phyloP scores from a whole-genome alignment of 2,888 invertebrate genomes.

The Muschampia plurimacula region DNA sequence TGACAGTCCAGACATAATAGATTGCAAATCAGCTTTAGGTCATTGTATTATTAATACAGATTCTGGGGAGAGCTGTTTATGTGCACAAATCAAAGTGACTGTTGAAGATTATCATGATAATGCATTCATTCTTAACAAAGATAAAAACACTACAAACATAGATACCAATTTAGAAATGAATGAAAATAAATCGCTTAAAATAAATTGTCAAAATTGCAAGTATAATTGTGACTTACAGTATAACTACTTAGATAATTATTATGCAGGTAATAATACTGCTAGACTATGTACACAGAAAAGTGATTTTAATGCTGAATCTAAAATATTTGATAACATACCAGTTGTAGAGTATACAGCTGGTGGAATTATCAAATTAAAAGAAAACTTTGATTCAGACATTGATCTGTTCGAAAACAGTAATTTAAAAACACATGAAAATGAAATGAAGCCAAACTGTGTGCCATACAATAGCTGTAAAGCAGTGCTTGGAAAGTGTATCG shows the following conservation, averaged over 20 bases:
- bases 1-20: slow-evolving; percentile 45
- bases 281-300: background rate
- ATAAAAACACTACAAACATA: slow-evolving; percentile 24
- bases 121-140: slow-evolving; percentile 26
- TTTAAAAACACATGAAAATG: slow-evolving; percentile 21
- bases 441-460: slow-evolving; percentile 48
- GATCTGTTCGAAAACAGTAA: slow-evolving; percentile 31
- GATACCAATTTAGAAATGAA: background rate
- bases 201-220: slow-evolving; percentile 8
- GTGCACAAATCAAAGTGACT: slow-evolving; percentile 56
- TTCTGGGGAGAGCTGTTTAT: slow-evolving; percentile 58
- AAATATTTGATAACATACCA: slow-evolving; percentile 44
- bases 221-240: slow-evolving; percentile 8
- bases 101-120: slow-evolving; percentile 50
- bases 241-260: background rate
- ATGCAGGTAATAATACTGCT: background rate
- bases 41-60: slow-evolving; percentile 58
- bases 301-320: slow-evolving; percentile 15
- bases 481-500: slow-evolving; percentile 74
- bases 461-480: slow-evolving; percentile 73
- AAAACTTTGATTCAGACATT: slow-evolving; percentile 64
- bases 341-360: slow-evolving; percentile 62
- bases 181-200: background rate
- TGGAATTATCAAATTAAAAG: slow-evolving; percentile 70
- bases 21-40: slow-evolving; percentile 61